Percentiles rank a stretch among this genome's conserved stretches.
phyloP scores from a whole-genome alignment of 2,888 invertebrate genomes.

The Labia minor region DNA sequence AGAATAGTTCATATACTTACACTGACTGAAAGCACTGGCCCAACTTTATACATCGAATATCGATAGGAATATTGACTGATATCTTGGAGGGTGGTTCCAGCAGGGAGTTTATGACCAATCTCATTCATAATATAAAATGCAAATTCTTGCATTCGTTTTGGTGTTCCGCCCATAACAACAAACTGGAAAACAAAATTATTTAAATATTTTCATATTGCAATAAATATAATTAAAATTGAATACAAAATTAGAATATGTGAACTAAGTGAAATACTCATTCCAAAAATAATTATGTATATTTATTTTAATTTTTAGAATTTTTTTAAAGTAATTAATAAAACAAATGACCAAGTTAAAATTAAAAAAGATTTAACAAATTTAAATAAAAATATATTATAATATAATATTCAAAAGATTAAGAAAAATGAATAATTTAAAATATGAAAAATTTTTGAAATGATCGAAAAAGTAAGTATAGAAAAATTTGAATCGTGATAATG shows the following conservation, averaged over 20 bases:
- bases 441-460: too few relatives aligned
- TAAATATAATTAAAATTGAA: background rate
- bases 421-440: too few relatives aligned
- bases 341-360: too few relatives aligned
- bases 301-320: too few relatives aligned
- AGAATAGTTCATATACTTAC: slow-evolving; percentile 58
- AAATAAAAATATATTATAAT: too few relatives aligned
- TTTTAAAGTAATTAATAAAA: too few relatives aligned
- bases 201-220: background rate
- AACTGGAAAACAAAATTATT: slow-evolving; percentile 50
- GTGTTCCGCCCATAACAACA: slow-evolving; percentile 94
- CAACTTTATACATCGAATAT: slow-evolving; percentile 93
- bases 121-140: slow-evolving; percentile 83
- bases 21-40: slow-evolving; percentile 72
- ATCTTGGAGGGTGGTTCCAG: slow-evolving; percentile 76
- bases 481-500: too few relatives aligned
- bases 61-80: slow-evolving; percentile 86
- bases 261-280: background rate
- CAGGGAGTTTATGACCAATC: slow-evolving; percentile 78
- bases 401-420: too few relatives aligned
- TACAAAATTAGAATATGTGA: slow-evolving; percentile 16
- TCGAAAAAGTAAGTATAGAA: too few relatives aligned
- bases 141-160: slow-evolving; percentile 86
- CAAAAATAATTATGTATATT: too few relatives aligned
- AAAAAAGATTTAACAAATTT: too few relatives aligned